These are phyloP conservation scores for Ficedula albicollis DNA, from an alignment of 2,797 vertebrate genomes.

Conservation along the genomic window DNA sequence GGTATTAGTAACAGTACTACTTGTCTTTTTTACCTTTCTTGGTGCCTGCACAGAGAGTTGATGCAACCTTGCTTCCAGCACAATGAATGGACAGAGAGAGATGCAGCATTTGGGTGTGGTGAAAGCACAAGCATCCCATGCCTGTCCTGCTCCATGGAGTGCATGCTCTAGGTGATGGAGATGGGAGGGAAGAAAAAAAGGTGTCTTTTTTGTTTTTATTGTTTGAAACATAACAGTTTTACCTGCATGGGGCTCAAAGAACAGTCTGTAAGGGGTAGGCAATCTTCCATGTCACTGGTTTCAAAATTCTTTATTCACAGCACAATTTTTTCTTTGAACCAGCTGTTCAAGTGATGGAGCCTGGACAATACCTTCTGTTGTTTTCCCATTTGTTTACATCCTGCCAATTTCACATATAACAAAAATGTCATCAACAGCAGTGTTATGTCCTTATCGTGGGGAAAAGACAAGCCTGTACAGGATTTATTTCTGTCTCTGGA, in stretches of 20 bases:
- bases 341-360: constrained; percentile 3
- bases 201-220: background rate
- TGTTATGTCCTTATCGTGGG: background rate
- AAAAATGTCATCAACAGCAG: background rate
- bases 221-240: background rate
- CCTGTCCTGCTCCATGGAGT: background rate
- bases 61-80: background rate
- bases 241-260: background rate
- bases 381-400: constrained; percentile 46
- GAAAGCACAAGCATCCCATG: background rate
- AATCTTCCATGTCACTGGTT: background rate
- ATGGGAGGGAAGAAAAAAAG: background rate
- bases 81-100: background rate
- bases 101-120: background rate
- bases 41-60: background rate
- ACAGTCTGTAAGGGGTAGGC: background rate
- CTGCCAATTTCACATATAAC: background rate
- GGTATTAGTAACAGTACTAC: background rate
- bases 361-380: constrained; percentile 47
- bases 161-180: background rate
- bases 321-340: background rate
- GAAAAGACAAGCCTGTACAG: background rate
- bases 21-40: background rate
- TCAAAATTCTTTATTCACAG: constrained; percentile 5
- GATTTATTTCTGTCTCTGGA: background rate